Evolutionary conservation across 2,888 invertebrate genomes (phyloP), one percentile per base, ranked within the genome.

Genomic region (Scelioninae gen. 1): DNA sequence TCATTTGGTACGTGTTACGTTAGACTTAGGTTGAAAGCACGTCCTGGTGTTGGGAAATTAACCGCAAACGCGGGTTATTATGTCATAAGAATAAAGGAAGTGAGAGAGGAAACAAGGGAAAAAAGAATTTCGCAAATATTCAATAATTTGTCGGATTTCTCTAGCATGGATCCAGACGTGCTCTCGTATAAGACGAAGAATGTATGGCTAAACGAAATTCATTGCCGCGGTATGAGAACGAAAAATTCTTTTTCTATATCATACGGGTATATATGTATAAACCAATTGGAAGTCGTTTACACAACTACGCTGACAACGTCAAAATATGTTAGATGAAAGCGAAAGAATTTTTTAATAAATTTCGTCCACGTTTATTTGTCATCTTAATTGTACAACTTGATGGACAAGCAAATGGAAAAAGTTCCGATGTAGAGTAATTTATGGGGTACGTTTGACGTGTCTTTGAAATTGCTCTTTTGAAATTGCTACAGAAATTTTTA

Each of bases 291-390:
- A 76, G 66, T 51, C 40, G 13, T 49, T 68, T 53, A 56, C 71
- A 65, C 63, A 47, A 55, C 43, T 79, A 74, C 56, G 65, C 34
- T 58, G 66, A 72, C 66, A 66, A 60, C 66, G 51, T 68, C 60
- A 31, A 66, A 62, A 68, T 72, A 60, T 66, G 74, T 53, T 45
- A 55, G 51, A 47, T 55, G 72, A 62, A 65, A 66, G 43, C 5
- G 45, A 43, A 80, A 80, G 79, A 80, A 80, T 80, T 80, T 79
- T 80, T 80, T 74, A 74, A 74, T 74, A 80, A 80, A 62, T 80
- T 68, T 68, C 45, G 15, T 40, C 23, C 69, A 13, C 47, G 47
- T 66, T 76, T 76, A 66, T 71, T 72, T 58, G 65, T 58, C 72
- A 51, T 77, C 58, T 56, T 78, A 78, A 78, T 71, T 71, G 51